phyloP scores from a whole-genome alignment of 2,797 vertebrate species.

The Arnoldichthys spilopterus region DNA sequence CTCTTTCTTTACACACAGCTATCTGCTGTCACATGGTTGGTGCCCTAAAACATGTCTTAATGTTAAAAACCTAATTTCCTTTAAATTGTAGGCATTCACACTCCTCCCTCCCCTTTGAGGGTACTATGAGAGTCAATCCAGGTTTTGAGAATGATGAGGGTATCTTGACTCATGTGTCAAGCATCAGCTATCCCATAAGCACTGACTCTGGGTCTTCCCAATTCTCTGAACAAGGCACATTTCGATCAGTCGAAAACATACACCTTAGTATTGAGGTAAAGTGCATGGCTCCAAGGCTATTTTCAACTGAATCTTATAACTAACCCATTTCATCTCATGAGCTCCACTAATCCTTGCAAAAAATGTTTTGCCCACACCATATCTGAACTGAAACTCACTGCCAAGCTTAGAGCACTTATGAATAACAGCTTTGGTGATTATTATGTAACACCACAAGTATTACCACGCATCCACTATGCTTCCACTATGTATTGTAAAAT shows the following conservation, averaged over 20 bases:
- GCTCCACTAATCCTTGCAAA: conserved; percentile 33
- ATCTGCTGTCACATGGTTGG: conserved; percentile 43
- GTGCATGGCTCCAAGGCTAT: conserved; percentile 53
- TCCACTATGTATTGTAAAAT: neutral
- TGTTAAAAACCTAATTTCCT: conserved; percentile 66
- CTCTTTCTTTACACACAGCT: conserved; percentile 33
- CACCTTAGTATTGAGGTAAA: conserved; percentile 80
- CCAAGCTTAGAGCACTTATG: neutral
- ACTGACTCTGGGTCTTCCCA: conserved; percentile 72
- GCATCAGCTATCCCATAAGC: conserved; percentile 75
- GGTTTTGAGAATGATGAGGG: conserved; percentile 83
- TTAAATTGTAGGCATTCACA: conserved; percentile 78
- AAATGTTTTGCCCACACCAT: too few relatives aligned
- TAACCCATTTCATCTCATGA: conserved; percentile 12
- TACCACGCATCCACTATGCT: too few relatives aligned
- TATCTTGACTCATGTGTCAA: conserved; percentile 76
- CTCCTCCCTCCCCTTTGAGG: conserved; percentile 78
- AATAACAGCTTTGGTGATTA: conserved; percentile 1
- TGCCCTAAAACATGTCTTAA: conserved; percentile 23
- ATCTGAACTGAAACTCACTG: neutral
- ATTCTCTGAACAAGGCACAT: conserved; percentile 71
- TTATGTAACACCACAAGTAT: conserved; percentile 7
- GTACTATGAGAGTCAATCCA: conserved; percentile 82
- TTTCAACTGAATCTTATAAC: conserved; percentile 55
- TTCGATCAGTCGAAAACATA: conserved; percentile 77